These are phyloP conservation scores for Microcebus ravelobensis DNA, from an alignment of 2,113 vertebrate genomes.

Conservation along the genomic window DNA sequence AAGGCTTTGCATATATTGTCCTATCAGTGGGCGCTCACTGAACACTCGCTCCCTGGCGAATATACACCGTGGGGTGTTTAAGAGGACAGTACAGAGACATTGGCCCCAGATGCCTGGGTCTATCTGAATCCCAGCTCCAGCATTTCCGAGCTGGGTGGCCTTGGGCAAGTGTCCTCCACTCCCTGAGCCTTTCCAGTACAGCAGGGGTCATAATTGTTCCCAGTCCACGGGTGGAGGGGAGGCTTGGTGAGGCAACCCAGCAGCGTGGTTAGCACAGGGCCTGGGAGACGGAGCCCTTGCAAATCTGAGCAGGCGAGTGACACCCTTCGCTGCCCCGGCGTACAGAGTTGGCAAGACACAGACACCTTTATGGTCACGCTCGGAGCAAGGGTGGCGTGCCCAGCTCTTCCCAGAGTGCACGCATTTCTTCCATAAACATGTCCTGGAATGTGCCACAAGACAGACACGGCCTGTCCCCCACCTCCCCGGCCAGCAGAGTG, in stretches of 20 bases:
- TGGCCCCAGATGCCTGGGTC: background rate
- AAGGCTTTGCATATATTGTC: background rate
- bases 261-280: constrained; percentile 11
- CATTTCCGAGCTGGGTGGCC: background rate
- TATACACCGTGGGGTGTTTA: background rate
- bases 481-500: background rate
- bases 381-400: background rate
- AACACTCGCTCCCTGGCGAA: background rate
- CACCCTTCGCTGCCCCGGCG: background rate
- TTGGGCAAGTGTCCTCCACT: background rate
- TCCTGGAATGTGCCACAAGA: background rate
- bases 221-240: fast-evolving
- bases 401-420: background rate
- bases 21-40: background rate
- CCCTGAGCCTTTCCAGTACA: background rate
- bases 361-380: background rate
- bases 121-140: background rate
- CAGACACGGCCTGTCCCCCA: background rate
- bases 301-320: background rate
- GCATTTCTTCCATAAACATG: background rate
- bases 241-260: constrained; percentile 73
- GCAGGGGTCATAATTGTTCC: background rate
- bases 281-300: background rate
- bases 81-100: background rate
- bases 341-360: background rate